Conservation (phyloP, 1,140 invertebrate genomes). For the Danaus plexippus region DNA sequence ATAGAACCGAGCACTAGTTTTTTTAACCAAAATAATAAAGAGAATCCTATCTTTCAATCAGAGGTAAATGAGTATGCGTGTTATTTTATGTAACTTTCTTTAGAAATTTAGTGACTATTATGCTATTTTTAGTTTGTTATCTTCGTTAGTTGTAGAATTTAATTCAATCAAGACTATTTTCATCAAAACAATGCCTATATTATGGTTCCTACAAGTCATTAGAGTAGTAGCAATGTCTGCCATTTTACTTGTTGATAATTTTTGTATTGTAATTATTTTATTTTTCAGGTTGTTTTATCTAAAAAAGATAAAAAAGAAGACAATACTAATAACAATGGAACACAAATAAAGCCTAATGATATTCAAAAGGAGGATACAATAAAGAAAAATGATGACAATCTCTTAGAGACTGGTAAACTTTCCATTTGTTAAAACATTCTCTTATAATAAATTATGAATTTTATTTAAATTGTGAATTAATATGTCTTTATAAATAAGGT, state of each 20-base stretch:
- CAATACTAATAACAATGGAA: conserved; percentile 24
- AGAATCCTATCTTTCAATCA: conserved; percentile 40
- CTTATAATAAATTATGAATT: too few relatives aligned
- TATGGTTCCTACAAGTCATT: too few relatives aligned
- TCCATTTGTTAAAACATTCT: too few relatives aligned
- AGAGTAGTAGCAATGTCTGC: conserved; percentile 25
- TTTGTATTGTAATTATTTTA: conserved; percentile 24
- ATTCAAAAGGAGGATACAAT: conserved; percentile 41
- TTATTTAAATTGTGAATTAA: too few relatives aligned
- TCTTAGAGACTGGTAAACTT: conserved; percentile 47
- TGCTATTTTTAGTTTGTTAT: too few relatives aligned
- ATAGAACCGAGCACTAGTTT: conserved; percentile 52
- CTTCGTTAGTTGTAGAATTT: too few relatives aligned
- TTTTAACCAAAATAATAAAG: conserved; percentile 38
- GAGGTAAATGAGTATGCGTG: conserved; percentile 40
- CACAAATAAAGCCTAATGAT: conserved; percentile 23
- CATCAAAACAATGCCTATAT: too few relatives aligned
- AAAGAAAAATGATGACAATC: conserved; percentile 40
- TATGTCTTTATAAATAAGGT: too few relatives aligned
- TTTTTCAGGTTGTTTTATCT: conserved; percentile 35
- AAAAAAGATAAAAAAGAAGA: conserved; percentile 23
- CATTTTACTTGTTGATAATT: conserved; percentile 35
- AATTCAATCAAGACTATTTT: too few relatives aligned
- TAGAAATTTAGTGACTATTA: too few relatives aligned
- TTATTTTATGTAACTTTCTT: conserved; percentile 31